Conservation (phyloP, 2,113 vertebrate genomes). For the Lepus europaeus region DNA sequence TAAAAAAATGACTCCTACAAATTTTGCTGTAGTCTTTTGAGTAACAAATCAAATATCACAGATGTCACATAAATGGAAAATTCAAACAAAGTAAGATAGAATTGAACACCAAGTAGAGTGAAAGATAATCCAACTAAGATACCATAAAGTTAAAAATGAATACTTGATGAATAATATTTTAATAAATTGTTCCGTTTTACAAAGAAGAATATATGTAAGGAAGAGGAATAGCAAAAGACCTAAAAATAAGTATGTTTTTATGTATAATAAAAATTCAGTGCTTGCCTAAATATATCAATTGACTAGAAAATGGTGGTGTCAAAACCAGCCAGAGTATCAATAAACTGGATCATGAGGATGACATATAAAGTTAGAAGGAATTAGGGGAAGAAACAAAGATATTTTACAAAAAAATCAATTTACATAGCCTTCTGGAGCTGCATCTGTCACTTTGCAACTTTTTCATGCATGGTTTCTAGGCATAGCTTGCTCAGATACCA, state of each 20-base stretch:
- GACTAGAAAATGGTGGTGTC: not conserved
- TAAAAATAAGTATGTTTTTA: not conserved
- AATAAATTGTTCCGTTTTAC: slow-evolving; percentile 33
- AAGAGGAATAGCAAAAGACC: slow-evolving; percentile 2
- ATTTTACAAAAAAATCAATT: slow-evolving; percentile 3
- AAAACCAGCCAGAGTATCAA: not conserved
- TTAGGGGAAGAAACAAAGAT: not conserved
- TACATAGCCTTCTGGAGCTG: slow-evolving; percentile 58
- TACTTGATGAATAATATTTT: slow-evolving; percentile 53
- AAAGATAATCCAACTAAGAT: slow-evolving; percentile 57
- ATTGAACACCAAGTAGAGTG: not conserved
- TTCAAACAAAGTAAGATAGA: slow-evolving; percentile 61
- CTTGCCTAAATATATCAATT: slow-evolving; percentile 29
- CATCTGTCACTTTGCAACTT: slow-evolving; percentile 38
- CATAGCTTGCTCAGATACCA: not conserved
- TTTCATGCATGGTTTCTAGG: not conserved
- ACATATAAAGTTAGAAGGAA: not conserved
- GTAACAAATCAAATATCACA: slow-evolving; percentile 16
- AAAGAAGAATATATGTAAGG: not conserved
- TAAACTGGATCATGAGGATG: not conserved
- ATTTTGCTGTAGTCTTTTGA: not conserved
- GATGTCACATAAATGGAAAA: slow-evolving; percentile 30
- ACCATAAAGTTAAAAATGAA: slow-evolving; percentile 23
- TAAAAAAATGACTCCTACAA: not conserved
- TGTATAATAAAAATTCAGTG: slow-evolving; percentile 4